phyloP scores from a whole-genome alignment of 2,113 vertebrate species.

The Anoura caudifer region DNA sequence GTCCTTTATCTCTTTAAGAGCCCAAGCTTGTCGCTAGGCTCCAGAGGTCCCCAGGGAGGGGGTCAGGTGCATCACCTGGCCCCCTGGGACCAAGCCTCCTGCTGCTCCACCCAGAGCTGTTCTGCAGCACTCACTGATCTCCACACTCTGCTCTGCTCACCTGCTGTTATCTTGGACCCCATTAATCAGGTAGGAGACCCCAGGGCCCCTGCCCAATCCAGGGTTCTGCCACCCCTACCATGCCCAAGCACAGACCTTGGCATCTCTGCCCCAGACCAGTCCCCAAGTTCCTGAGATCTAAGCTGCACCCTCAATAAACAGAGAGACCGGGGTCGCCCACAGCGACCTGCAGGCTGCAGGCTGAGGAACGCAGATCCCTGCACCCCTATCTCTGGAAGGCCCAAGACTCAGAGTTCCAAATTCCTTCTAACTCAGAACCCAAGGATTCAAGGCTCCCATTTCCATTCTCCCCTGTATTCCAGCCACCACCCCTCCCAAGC shows the following conservation, averaged over 20 bases:
- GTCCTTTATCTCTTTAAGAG: constrained; percentile 60
- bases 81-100: constrained; percentile 29
- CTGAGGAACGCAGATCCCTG: background rate
- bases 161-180: constrained; percentile 2
- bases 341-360: background rate
- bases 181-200: constrained; percentile 65
- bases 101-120: background rate
- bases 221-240: background rate
- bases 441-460: background rate
- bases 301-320: background rate
- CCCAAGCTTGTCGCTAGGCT: constrained; percentile 47
- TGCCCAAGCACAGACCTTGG: background rate
- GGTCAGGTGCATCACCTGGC: constrained; percentile 32
- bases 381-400: background rate
- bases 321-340: background rate
- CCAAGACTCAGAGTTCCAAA: background rate
- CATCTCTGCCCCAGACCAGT: background rate
- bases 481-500: background rate
- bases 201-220: background rate
- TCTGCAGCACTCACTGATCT: background rate
- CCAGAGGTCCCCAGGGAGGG: constrained; percentile 27
- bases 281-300: too few relatives aligned
- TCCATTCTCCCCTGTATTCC: background rate
- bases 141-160: background rate
- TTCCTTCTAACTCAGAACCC: background rate